These are phyloP conservation scores for Sebastes fasciatus DNA, from an alignment of 2,113 vertebrate genomes.

Conservation along the genomic window DNA sequence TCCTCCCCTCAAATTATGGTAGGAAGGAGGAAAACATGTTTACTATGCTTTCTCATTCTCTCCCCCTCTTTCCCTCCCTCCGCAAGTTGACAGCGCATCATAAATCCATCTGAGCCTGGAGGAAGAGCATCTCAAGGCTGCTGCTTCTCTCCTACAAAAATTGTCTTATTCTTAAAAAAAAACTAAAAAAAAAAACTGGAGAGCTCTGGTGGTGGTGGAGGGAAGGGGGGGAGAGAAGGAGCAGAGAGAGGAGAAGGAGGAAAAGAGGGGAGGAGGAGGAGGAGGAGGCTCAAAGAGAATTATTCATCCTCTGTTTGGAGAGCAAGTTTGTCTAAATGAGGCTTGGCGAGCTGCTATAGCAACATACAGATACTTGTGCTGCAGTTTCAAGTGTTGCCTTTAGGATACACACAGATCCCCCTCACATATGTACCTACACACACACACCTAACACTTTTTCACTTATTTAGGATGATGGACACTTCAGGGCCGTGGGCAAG, in stretches of 20 bases:
- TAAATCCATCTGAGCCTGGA: slow-evolving; percentile 78
- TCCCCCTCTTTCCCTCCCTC: slow-evolving; percentile 31
- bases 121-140: slow-evolving; percentile 74
- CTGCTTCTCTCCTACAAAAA: slow-evolving; percentile 50
- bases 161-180: slow-evolving; percentile 53
- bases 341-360: slow-evolving; percentile 52
- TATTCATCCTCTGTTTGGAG: slow-evolving; percentile 88
- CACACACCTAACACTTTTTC: not conserved
- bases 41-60: slow-evolving; percentile 69
- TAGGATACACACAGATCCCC: slow-evolving; percentile 8
- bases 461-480: slow-evolving; percentile 19
- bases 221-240: slow-evolving; percentile 34
- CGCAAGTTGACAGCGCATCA: slow-evolving; percentile 70
- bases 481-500: not conserved
- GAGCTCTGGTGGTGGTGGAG: slow-evolving; percentile 24
- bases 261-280: slow-evolving; percentile 23
- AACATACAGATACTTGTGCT: slow-evolving; percentile 33
- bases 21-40: slow-evolving; percentile 75
- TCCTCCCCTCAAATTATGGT: slow-evolving; percentile 59
- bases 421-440: not conserved
- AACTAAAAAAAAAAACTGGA: slow-evolving; percentile 18
- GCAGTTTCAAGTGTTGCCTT: slow-evolving; percentile 5
- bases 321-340: slow-evolving; percentile 81
- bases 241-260: not conserved
- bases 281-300: slow-evolving; percentile 87